These are phyloP conservation scores for Phocoena sinus DNA, from an alignment of 2,113 vertebrate genomes.

Conservation along the genomic window DNA sequence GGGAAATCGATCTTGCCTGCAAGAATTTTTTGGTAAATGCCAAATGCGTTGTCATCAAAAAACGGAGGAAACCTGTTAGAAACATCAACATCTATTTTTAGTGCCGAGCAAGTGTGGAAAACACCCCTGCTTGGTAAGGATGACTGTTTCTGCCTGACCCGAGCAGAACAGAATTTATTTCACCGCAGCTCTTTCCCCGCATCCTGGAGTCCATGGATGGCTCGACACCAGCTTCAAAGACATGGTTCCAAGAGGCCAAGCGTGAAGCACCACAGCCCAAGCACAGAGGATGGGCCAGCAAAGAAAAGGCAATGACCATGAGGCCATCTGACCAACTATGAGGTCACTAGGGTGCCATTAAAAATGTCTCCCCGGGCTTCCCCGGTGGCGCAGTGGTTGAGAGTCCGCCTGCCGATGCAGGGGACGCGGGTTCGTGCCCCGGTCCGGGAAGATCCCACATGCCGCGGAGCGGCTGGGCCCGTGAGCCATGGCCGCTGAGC, in stretches of 20 bases:
- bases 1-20: constrained; percentile 97
- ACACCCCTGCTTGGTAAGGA: neutral
- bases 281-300: rapidly evolving
- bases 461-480: too few relatives aligned
- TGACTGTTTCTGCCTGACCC: rapidly evolving
- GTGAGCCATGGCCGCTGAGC: too few relatives aligned
- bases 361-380: neutral
- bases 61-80: constrained; percentile 92
- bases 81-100: neutral
- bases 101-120: neutral
- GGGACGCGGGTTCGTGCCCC: too few relatives aligned
- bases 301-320: rapidly evolving
- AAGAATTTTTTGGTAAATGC: constrained; percentile 98
- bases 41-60: constrained; percentile 98
- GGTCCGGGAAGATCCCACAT: too few relatives aligned
- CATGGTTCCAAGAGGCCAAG: rapidly evolving
- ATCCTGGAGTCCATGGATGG: too few relatives aligned
- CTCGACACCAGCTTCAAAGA: rapidly evolving
- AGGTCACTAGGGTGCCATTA: neutral
- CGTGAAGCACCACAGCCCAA: rapidly evolving
- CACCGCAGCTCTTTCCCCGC: neutral
- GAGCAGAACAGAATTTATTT: neutral
- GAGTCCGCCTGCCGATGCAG: too few relatives aligned
- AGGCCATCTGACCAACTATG: neutral
- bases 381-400: too few relatives aligned